A percentile compares a stretch with the other conserved stretches of the same genome.
phyloP scores from a whole-genome alignment of 2,797 vertebrate species.

The Galagoides demidoff region DNA sequence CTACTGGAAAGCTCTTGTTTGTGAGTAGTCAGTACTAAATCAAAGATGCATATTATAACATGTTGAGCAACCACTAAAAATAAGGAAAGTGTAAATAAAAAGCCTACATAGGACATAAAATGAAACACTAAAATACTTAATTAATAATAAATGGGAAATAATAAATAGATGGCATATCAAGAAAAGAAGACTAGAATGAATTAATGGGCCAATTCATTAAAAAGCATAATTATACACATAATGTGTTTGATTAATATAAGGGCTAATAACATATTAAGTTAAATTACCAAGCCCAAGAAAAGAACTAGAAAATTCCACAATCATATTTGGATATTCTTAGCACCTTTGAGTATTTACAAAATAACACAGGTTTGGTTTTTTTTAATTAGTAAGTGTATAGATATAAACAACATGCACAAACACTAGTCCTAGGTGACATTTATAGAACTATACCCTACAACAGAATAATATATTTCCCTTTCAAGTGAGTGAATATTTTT shows the following conservation, averaged over 20 bases:
- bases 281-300: not conserved
- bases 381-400: not conserved
- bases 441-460: not conserved
- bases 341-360: not conserved
- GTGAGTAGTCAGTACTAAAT: not conserved
- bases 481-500: not conserved
- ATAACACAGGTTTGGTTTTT: not conserved
- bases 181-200: slow-evolving; percentile 2
- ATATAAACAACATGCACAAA: not conserved
- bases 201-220: not conserved
- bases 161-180: not conserved
- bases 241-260: not conserved
- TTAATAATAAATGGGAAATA: not conserved
- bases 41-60: not conserved
- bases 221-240: not conserved
- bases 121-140: not conserved
- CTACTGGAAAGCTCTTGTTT: not conserved
- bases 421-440: not conserved
- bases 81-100: not conserved
- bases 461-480: not conserved
- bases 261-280: not conserved
- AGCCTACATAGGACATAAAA: not conserved
- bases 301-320: not conserved
- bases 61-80: not conserved
- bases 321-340: not conserved